Conservation (phyloP, 2,113 vertebrate species). For the Limanda limanda region DNA sequence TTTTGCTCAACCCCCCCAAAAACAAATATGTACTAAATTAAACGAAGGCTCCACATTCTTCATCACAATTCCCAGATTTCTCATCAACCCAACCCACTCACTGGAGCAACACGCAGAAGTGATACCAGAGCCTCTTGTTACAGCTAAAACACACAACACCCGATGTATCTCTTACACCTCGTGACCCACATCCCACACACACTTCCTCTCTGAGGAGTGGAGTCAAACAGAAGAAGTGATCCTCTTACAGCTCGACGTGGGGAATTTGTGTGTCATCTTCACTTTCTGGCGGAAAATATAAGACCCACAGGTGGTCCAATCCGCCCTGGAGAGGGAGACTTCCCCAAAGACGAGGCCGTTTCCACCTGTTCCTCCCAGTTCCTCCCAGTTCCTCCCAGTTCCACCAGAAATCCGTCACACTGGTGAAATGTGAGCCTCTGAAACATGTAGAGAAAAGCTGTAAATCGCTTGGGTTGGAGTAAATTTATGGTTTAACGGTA, state of each 20-base stretch:
- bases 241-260: slow-evolving; percentile 29
- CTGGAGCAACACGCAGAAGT: not conserved
- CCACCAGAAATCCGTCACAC: slow-evolving; percentile 40
- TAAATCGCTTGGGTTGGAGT: not conserved
- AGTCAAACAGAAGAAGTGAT: slow-evolving; percentile 33
- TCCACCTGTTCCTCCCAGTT: slow-evolving; percentile 61
- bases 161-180: slow-evolving; percentile 26
- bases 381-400: slow-evolving; percentile 31
- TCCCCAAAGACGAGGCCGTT: slow-evolving; percentile 16
- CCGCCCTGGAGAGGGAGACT: slow-evolving; percentile 6
- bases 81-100: slow-evolving; percentile 12
- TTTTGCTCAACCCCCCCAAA: not conserved
- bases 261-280: slow-evolving; percentile 38
- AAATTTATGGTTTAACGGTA: slow-evolving; percentile 10
- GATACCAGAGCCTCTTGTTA: slow-evolving; percentile 13
- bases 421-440: slow-evolving; percentile 14
- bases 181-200: slow-evolving; percentile 32
- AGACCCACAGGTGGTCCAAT: slow-evolving; percentile 50
- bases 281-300: slow-evolving; percentile 54
- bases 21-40: not conserved
- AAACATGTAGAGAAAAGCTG: slow-evolving; percentile 1
- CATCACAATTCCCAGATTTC: not conserved
- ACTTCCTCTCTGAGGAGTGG: slow-evolving; percentile 16
- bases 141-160: slow-evolving; percentile 32
- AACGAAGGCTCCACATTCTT: not conserved